Evolutionary conservation across 1,140 invertebrate species (phyloP).

Genomic region (Drosophila yakuba): DNA sequence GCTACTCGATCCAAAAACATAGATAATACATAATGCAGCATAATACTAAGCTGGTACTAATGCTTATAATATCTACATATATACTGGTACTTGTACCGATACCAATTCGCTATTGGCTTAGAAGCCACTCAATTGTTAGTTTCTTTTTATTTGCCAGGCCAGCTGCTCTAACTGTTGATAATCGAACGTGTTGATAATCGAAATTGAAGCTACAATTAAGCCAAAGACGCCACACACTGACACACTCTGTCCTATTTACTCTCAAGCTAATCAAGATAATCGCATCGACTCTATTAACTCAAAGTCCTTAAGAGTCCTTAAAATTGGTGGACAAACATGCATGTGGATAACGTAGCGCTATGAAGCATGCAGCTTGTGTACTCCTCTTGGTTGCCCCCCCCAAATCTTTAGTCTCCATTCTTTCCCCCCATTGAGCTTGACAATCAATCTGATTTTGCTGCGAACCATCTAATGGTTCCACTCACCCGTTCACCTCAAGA

Average conservation of each 20-base stretch:
- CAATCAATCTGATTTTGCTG: conserved; percentile 43
- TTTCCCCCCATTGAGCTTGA: conserved; percentile 30
- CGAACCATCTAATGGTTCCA: conserved; percentile 14
- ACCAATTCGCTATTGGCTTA: conserved; percentile 26
- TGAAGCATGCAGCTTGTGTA: conserved; percentile 16
- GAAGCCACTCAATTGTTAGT: conserved; percentile 19
- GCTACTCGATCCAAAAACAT: conserved; percentile 13
- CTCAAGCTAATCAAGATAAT: background rate
- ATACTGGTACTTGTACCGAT: conserved; percentile 18
- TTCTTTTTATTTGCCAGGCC: background rate
- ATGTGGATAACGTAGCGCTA: conserved; percentile 6
- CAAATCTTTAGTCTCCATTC: background rate
- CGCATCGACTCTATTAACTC: background rate
- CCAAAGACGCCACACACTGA: conserved; percentile 1
- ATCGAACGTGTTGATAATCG: conserved; percentile 62
- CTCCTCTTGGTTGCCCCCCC: background rate
- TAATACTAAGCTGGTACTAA: conserved; percentile 29
- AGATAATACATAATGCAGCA: conserved; percentile 13
- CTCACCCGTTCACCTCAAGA: conserved; percentile 1
- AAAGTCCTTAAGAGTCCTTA: background rate
- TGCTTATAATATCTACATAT: conserved; percentile 17
- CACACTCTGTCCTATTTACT: conserved; percentile 4
- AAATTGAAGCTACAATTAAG: conserved; percentile 14
- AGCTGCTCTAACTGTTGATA: conserved; percentile 61
- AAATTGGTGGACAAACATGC: conserved; percentile 4